These are phyloP conservation scores for Himalopsyche phryganea DNA, from an alignment of 1,140 invertebrate species.

Conservation along the genomic window DNA sequence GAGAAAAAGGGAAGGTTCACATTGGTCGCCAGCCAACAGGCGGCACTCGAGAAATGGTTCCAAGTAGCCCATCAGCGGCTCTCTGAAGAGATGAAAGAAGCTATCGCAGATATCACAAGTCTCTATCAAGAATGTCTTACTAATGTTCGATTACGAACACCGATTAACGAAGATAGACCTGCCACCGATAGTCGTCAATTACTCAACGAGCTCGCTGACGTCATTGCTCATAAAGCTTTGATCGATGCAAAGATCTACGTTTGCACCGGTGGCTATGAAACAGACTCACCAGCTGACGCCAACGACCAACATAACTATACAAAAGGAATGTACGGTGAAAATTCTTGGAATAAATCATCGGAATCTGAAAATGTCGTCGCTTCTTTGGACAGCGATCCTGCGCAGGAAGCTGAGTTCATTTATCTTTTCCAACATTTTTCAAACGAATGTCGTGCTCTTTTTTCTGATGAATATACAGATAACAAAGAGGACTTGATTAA, in stretches of 20 bases:
- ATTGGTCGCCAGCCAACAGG: conserved; percentile 59
- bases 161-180: conserved; percentile 45
- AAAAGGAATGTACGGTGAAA: conserved; percentile 30
- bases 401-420: conserved; percentile 57
- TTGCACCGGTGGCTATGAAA: conserved; percentile 28
- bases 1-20: conserved; percentile 51
- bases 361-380: conserved; percentile 42
- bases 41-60: conserved; percentile 65
- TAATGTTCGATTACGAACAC: conserved; percentile 40
- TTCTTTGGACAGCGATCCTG: conserved; percentile 49
- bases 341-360: conserved; percentile 22
- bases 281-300: conserved; percentile 11
- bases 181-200: conserved; percentile 53
- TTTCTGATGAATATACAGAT: conserved; percentile 53
- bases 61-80: conserved; percentile 66
- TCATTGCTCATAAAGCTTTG: conserved; percentile 72
- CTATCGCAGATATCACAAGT: conserved; percentile 61
- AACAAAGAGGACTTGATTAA: conserved; percentile 54
- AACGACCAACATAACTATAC: conserved; percentile 22
- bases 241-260: conserved; percentile 57
- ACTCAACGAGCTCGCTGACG: conserved; percentile 68
- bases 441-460: conserved; percentile 55
- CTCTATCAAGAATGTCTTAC: conserved; percentile 60
- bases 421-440: conserved; percentile 61
- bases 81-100: conserved; percentile 64